Evolutionary conservation across 2,797 vertebrate species (phyloP).

Genomic region (Nothura maculosa): DNA sequence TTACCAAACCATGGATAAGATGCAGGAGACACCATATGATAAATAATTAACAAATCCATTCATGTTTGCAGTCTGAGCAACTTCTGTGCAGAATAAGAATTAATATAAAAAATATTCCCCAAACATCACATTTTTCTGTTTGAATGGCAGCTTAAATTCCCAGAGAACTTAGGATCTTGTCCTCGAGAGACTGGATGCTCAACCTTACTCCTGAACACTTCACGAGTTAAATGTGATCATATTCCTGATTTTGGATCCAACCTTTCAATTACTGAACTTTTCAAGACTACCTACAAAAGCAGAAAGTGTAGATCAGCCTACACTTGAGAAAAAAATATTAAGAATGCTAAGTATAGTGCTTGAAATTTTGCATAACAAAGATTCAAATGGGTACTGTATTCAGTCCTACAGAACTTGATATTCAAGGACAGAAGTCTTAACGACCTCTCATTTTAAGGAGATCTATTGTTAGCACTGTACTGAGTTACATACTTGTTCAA

Average conservation of each 20-base stretch:
- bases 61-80: neutral
- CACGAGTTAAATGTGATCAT: neutral
- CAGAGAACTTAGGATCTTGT: neutral
- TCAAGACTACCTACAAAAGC: slow-evolving; percentile 30
- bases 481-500: slow-evolving; percentile 18
- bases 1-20: neutral
- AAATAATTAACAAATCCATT: neutral
- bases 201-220: neutral
- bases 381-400: neutral
- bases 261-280: slow-evolving; percentile 4
- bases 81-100: neutral
- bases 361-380: slow-evolving; percentile 39
- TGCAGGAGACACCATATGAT: neutral
- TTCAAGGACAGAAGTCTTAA: slow-evolving; percentile 63
- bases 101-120: neutral
- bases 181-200: neutral
- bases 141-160: neutral
- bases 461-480: slow-evolving; percentile 48
- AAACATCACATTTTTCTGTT: neutral
- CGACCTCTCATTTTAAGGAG: slow-evolving; percentile 57
- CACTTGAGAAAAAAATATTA: neutral
- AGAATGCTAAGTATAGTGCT: slow-evolving; percentile 5
- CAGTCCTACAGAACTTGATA: slow-evolving; percentile 14
- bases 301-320: slow-evolving; percentile 15
- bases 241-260: neutral